Evolutionary conservation across 2,113 vertebrate genomes (phyloP), one percentile per base, ranked within the genome.

Genomic region (Amblyopsis rosae): DNA sequence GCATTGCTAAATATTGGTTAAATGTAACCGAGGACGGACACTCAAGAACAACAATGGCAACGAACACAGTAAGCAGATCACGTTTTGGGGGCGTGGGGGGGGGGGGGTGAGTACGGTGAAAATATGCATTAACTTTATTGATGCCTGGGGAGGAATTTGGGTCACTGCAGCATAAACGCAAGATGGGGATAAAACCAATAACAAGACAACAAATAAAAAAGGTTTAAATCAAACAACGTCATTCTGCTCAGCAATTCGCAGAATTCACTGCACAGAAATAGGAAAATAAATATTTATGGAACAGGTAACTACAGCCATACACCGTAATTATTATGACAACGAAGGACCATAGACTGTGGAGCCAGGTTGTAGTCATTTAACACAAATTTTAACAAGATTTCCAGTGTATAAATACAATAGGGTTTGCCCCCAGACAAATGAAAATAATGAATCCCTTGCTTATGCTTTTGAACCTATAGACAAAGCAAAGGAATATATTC

Each of bases 41-140:
- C 54, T 13, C 6, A 41, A 41, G 41, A 59, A 26, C 26, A 50
- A 33, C 63, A 67, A 71, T 17, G n/a, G 59, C 32, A 77, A 80
- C 5, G 35, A 76, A 77, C 61, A 67, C 15, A 51, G 62, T 9
- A 62, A 75, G 66, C 12, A 47, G 59, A 77, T 74, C 69, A 76
- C 26, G 26, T 26, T 26, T 26, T 19, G n/a, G 48, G 62, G 64
- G 70, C 64, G 62, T 51, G 6, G 35, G 35, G 6, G 6, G 6
- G 6, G 35, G 6, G 6, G 35, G 35, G 35, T 5, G 35, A 65
- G 65, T 75, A 69, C 73, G 66, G 17, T 26, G 3, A 53, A 12
- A 73, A 71, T 62, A n/a, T 6, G 51, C 72, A 81, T 82, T 62
- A 80, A 82, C 67, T 81, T 84, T 81, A 62, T 65, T 75, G 6